Conservation (phyloP, 2,888 invertebrate species). For the Tetramorium bicarinatum region DNA sequence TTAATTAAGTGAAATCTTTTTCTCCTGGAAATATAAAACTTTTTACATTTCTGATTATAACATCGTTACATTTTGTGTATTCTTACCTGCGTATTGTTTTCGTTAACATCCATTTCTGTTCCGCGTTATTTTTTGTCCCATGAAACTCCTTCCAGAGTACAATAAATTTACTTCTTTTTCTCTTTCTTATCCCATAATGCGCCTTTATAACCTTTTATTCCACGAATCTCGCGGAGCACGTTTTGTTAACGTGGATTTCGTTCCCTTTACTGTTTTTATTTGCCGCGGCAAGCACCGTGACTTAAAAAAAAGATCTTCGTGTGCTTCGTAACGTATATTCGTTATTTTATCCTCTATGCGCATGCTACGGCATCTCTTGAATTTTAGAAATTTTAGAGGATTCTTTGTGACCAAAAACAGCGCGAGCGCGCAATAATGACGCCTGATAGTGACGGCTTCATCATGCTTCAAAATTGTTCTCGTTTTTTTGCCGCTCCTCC, state of each 20-base stretch:
- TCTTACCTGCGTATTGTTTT: background rate
- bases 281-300: conserved; percentile 5
- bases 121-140: conserved; percentile 5
- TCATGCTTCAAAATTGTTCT: conserved; percentile 31
- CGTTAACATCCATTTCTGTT: background rate
- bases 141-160: conserved; percentile 17
- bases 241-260: conserved; percentile 48
- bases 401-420: conserved; percentile 2
- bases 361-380: background rate
- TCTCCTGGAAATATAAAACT: background rate
- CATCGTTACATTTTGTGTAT: background rate
- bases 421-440: conserved; percentile 20
- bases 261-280: conserved; percentile 40
- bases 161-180: conserved; percentile 36
- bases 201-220: conserved; percentile 45
- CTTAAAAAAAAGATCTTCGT: background rate
- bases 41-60: background rate
- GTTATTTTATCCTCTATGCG: conserved; percentile 35
- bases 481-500: background rate
- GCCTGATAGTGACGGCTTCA: conserved; percentile 25
- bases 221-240: conserved; percentile 44
- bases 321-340: conserved; percentile 23
- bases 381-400: conserved; percentile 15
- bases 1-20: background rate
- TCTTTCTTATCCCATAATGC: conserved; percentile 40